Conservation (phyloP, 2,888 invertebrate genomes). For the Cremastinae sp. region DNA sequence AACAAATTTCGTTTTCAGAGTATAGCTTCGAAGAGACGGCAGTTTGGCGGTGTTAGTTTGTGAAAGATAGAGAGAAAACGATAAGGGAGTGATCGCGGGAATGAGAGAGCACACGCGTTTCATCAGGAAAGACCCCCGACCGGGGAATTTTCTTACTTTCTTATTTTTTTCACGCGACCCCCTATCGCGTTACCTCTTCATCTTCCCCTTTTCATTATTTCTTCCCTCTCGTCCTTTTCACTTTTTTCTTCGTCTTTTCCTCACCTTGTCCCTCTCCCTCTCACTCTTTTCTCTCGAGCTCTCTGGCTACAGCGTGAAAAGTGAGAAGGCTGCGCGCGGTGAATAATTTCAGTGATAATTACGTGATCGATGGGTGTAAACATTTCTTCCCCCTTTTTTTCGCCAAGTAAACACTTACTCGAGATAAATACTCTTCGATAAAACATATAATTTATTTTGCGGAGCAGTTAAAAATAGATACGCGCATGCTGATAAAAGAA, state of each 20-base stretch:
- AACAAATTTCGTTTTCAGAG: no score
- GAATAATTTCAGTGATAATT: constrained; percentile 67
- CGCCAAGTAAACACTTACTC: constrained; percentile 34
- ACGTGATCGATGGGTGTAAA: constrained; percentile 72
- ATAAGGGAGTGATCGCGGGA: constrained; percentile 22
- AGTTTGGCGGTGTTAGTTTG: no score
- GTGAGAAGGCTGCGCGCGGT: background rate
- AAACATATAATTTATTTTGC: constrained; percentile 1
- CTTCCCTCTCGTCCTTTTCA: constrained; percentile 37
- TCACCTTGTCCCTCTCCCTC: background rate
- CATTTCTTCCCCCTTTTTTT: constrained; percentile 47
- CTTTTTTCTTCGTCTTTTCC: constrained; percentile 17
- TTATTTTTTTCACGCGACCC: constrained; percentile 73
- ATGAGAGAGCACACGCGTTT: constrained; percentile 63
- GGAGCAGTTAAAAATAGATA: no score
- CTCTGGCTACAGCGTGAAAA: constrained; percentile 9
- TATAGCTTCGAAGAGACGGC: no score
- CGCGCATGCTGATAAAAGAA: no score
- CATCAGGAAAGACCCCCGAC: constrained; percentile 74
- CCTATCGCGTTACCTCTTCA: constrained; percentile 77
- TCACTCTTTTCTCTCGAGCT: constrained; percentile 8
- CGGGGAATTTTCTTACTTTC: constrained; percentile 69
- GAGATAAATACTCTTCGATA: background rate
- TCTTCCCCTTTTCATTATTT: constrained; percentile 64
- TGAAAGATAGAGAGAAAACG: constrained; percentile 18